Evolutionary conservation across 1,140 invertebrate genomes (phyloP), one percentile per base, ranked within the genome.

Genomic region (Choristoneura fumiferana): DNA sequence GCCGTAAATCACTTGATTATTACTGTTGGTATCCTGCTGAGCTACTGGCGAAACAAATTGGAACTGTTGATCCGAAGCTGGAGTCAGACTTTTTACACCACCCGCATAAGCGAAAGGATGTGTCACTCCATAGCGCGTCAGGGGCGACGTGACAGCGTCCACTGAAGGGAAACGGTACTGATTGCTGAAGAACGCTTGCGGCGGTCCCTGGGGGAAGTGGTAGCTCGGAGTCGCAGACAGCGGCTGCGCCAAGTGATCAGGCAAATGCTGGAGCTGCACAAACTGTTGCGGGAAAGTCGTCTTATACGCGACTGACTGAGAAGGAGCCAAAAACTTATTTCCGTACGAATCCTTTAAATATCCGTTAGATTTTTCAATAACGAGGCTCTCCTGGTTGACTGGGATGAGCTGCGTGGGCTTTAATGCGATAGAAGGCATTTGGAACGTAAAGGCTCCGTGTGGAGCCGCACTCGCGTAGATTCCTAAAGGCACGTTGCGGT

Each of bases 271-370:
- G 4, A 88, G 57, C 43, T 73, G 71, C n/a, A 88, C 73, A 64
- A 72, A 88, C 58, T 88, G 81, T 58, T 87, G 82, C 0, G 85
- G 81, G 35, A 80, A 78, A 3, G 74, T 67, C 8, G 73, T 60
- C 57, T 73, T 83, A 22, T 83, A 88, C 0, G 78, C 57, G 1
- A 73, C 55, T 4, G 70, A 55, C 57, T 81, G 77, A 10, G 81
- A 79, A 1, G 73, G 56, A 17, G 65, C 72, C 1, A 74, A 66
- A 40, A 76, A 85, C 57, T 65, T 70, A 29, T 88, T 84, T 14
- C 85, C 85, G 55, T 88, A 88, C 0, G 85, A 88, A 60, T 88
- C 85, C 60, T 67, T 84, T 22, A 88, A 69, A 43, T 65, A 78
- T 34, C 66, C 73, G 36, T 79, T 76, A n/a, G 63, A 59, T 29